These are phyloP conservation scores for Junonia oenone DNA, from an alignment of 2,888 invertebrate species.

Conservation along the genomic window DNA sequence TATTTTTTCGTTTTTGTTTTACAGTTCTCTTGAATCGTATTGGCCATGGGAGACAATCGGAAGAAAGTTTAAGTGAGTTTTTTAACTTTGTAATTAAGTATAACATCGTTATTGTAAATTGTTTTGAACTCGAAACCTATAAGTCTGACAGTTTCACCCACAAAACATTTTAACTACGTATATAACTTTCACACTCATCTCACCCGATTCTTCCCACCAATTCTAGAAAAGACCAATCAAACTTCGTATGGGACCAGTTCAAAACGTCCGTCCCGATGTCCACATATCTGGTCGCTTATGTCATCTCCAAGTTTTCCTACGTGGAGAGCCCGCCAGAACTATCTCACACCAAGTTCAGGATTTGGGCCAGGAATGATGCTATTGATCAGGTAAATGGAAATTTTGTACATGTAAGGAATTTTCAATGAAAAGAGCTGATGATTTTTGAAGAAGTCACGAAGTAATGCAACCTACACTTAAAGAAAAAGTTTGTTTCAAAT, in stretches of 20 bases:
- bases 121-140: too few species aligned
- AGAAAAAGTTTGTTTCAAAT: too few species aligned
- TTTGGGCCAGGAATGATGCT: constrained; percentile 87
- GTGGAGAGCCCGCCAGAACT: constrained; percentile 67
- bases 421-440: too few species aligned
- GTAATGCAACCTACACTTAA: too few species aligned
- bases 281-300: constrained; percentile 93
- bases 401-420: too few species aligned
- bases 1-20: too few species aligned
- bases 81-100: too few species aligned
- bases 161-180: too few species aligned
- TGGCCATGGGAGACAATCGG: constrained; percentile 52
- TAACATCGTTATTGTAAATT: too few species aligned
- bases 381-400: constrained; percentile 82
- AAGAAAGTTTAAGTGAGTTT: constrained; percentile 46
- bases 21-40: constrained; percentile 48
- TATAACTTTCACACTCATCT: not conserved
- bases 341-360: constrained; percentile 78
- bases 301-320: constrained; percentile 85
- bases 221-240: constrained; percentile 69
- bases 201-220: not conserved
- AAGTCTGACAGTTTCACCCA: too few species aligned
- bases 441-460: too few species aligned
- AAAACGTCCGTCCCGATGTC: constrained; percentile 92
- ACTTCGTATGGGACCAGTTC: constrained; percentile 87